Evolutionary conservation across 2,113 vertebrate species (phyloP).

Genomic region (Notothenia rossii): DNA sequence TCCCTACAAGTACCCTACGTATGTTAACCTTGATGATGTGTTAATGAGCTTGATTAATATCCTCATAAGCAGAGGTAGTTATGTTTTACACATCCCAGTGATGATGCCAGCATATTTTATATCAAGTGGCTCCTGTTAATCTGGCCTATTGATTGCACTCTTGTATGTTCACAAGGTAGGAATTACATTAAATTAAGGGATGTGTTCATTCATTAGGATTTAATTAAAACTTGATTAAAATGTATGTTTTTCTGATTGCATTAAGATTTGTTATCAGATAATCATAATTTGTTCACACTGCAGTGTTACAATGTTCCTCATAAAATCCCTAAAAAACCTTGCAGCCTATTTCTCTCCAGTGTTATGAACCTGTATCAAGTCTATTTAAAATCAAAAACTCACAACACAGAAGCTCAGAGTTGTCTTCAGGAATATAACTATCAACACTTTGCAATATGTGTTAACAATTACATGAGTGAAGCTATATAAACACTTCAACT

Average conservation of each 20-base stretch:
- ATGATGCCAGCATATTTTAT: constrained; percentile 35
- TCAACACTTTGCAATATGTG: no score
- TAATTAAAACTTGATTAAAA: constrained; percentile 15
- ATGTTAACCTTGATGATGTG: constrained; percentile 15
- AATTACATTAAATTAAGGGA: constrained; percentile 11
- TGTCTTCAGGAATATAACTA: no score
- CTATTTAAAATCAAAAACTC: background rate
- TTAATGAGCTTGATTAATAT: constrained; percentile 52
- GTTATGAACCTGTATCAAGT: constrained; percentile 6
- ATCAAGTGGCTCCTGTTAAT: constrained; percentile 47
- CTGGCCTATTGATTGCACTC: constrained; percentile 33
- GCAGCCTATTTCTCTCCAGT: background rate
- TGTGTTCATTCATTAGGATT: constrained; percentile 1
- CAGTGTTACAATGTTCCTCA: background rate
- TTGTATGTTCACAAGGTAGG: constrained; percentile 11
- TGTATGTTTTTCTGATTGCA: constrained; percentile 17
- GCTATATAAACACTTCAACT: no score
- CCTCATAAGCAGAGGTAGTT: constrained; percentile 31
- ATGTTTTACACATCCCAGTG: constrained; percentile 41
- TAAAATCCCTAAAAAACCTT: background rate
- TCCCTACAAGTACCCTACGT: constrained; percentile 24
- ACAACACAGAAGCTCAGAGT: no score
- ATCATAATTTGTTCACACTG: background rate
- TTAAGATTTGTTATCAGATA: constrained; percentile 6
- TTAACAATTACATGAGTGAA: no score